A percentile compares a stretch with the other conserved stretches of the same genome.
phyloP scores from a whole-genome alignment of 2,797 vertebrate species.

The Bradypus variegatus region DNA sequence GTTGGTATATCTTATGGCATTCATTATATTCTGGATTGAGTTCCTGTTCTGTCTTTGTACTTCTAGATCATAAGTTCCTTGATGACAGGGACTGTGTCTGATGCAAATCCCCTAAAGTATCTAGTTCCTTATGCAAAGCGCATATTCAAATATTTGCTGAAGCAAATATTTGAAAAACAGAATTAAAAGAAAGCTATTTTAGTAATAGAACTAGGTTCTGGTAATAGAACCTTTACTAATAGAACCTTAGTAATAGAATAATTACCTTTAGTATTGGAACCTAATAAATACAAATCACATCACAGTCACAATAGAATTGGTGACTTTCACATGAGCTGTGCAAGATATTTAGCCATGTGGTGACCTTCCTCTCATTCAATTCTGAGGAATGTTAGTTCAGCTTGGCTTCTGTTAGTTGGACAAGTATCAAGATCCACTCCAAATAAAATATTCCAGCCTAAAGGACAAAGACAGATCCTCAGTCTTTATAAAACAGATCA shows the following conservation, averaged over 20 bases:
- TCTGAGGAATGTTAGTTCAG: conserved; percentile 41
- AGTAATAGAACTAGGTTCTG: conserved; percentile 4
- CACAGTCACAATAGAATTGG: neutral
- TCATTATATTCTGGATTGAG: neutral
- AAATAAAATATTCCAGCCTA: conserved; percentile 46
- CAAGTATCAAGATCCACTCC: conserved; percentile 45
- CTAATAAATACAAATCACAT: neutral
- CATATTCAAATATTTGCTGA: conserved; percentile 12
- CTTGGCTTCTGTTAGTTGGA: conserved; percentile 39
- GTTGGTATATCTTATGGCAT: neutral
- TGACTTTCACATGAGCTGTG: neutral
- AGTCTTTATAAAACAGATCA: conserved; percentile 43
- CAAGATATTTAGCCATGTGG: neutral
- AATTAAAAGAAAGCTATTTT: neutral
- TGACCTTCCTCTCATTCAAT: conserved; percentile 32
- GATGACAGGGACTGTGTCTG: neutral
- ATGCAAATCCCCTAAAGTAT: neutral
- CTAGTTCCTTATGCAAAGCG: conserved; percentile 7
- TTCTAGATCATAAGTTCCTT: conserved; percentile 15
- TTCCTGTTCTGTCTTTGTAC: neutral
- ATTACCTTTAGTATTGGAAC: neutral
- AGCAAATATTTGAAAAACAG: conserved; percentile 14
- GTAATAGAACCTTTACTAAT: neutral
- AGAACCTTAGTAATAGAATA: neutral
- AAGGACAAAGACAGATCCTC: conserved; percentile 45